Conservation (phyloP, 2,888 invertebrate genomes). For the Oligia fasciuncula region DNA sequence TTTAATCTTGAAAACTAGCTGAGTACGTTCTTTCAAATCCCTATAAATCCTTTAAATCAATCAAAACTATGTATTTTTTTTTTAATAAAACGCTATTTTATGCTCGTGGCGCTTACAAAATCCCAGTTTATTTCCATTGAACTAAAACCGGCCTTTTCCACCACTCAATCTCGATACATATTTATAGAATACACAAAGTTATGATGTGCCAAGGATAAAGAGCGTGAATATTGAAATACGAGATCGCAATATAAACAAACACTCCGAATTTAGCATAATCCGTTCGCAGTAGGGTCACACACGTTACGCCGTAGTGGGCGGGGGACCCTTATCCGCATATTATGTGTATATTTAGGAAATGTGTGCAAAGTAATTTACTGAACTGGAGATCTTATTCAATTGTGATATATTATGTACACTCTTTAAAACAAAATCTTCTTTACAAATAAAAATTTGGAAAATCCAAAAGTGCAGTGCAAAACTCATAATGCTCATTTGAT, state of each 20-base stretch:
- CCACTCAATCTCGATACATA: conserved; percentile 40
- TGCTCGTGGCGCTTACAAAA: neutral
- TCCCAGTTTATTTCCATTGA: conserved; percentile 14
- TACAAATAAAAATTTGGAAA: too few relatives aligned
- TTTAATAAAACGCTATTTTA: neutral
- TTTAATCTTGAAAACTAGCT: neutral
- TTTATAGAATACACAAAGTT: conserved; percentile 32
- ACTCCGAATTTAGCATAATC: conserved; percentile 58
- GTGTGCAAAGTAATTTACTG: conserved; percentile 19
- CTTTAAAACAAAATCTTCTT: neutral
- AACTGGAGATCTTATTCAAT: conserved; percentile 12
- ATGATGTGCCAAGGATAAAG: conserved; percentile 34
- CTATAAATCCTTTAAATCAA: conserved; percentile 1
- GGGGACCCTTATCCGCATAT: conserved; percentile 14
- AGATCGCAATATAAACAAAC: conserved; percentile 52
- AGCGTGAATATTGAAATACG: conserved; percentile 44
- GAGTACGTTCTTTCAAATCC: neutral
- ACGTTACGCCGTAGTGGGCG: conserved; percentile 46
- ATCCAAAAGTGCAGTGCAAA: too few relatives aligned
- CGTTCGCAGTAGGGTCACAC: conserved; percentile 17
- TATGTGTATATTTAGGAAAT: conserved; percentile 20
- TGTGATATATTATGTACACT: neutral
- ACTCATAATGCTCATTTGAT: too few relatives aligned
- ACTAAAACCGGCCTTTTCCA: conserved; percentile 1
- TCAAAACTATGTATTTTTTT: neutral